Conservation (phyloP, 92 coral and sea anemone species). For the Phymanthus crucifer region DNA sequence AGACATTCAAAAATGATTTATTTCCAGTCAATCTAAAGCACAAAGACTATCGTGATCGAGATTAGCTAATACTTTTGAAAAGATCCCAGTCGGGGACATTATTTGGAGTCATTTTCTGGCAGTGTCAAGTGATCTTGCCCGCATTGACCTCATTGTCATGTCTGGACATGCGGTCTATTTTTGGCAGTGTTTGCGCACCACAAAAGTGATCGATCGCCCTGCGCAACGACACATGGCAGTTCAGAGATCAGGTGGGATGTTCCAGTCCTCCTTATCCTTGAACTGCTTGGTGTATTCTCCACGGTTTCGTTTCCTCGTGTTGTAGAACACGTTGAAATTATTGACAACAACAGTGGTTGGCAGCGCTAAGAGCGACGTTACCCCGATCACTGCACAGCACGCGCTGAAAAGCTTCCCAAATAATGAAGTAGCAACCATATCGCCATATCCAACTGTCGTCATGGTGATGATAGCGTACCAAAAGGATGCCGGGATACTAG, state of each 20-base stretch:
- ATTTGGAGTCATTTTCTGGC: too few relatives aligned
- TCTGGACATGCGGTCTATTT: too few relatives aligned
- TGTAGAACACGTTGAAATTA: conserved; percentile 56
- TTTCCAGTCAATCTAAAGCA: too few relatives aligned
- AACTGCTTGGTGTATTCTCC: conserved; percentile 3
- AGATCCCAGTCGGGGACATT: too few relatives aligned
- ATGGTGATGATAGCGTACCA: conserved; percentile 87
- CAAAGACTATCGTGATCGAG: too few relatives aligned
- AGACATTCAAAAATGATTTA: too few relatives aligned
- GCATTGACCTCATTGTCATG: too few relatives aligned
- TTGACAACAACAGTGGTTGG: conserved; percentile 65
- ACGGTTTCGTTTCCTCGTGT: conserved; percentile 23
- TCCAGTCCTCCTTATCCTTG: conserved; percentile 1
- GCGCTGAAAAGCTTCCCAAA: conserved; percentile 74
- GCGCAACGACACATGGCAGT: background rate
- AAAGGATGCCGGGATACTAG: conserved; percentile 77
- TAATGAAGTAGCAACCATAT: conserved; percentile 61
- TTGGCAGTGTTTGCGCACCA: too few relatives aligned
- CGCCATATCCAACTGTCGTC: conserved; percentile 89
- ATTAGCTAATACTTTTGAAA: too few relatives aligned
- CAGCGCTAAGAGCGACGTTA: conserved; percentile 56
- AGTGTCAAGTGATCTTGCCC: too few relatives aligned
- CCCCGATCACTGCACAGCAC: conserved; percentile 60
- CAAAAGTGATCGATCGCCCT: too few relatives aligned
- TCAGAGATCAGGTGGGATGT: background rate